Base-by-base conservation (phyloP, 1,140 invertebrate species). In the Streblospio benedicti region DNA sequence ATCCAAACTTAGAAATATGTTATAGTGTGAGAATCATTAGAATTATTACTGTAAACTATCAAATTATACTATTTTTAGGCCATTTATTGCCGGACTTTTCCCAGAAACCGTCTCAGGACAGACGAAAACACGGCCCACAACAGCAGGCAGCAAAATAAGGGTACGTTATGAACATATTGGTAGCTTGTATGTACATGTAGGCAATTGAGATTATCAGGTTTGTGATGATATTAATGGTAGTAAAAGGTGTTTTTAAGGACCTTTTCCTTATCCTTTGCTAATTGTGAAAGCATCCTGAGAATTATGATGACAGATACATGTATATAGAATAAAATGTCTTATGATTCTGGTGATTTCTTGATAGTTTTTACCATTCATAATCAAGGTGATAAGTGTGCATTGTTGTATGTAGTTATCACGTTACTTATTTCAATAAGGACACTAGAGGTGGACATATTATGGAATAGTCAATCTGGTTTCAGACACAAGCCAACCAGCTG, bases 141-240 rank as follows among this genome's bases (percentile, higher is more conserved):
- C 87, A 9, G 86, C 83, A 2, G 85, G 86, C 35, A 85, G 76
- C 58, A 89, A 89, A 76, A 89, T 89, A 63, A 83, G 84, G 71
- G 80, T 80, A 66, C 60, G 58, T 62, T 41, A 18, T 41, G 38
- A 41, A 6, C 30, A 28, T 14, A 2, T 18, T 9, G 25, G 12
- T 41, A 12, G 12, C 12, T 41, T 12, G 12, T 41, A 41, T 41
- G 18, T 41, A 18, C 38, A 18, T 12, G 38, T 12, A 41, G 38
- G 38, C 28, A 16, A 56, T 56, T 16, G 41, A 41, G 30, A 55
- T 20, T 18, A 38, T 2, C 14, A 4, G 6, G 16, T 12, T 32
- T n/a, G 18, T 25, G 25, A 27, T 16, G 1, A 20, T 28, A 56
- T 25, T 47, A 44, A n/a, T 47, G 18, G 3, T 45, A 55, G 3